Evolutionary conservation across 2,113 vertebrate genomes (phyloP).

Genomic region (Colaptes auratus): DNA sequence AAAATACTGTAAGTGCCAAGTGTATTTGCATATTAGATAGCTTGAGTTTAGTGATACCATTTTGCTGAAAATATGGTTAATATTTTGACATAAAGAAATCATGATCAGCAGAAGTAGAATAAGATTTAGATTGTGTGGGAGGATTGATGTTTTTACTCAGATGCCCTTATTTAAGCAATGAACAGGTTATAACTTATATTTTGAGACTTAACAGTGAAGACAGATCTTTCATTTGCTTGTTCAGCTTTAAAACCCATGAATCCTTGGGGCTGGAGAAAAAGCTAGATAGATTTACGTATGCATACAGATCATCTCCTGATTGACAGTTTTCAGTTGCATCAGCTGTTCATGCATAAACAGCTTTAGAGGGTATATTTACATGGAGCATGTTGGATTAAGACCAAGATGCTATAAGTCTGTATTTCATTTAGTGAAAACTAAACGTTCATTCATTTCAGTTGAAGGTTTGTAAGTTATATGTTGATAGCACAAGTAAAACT

Average conservation of each 20-base stretch:
- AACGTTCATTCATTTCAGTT: slow-evolving; percentile 6
- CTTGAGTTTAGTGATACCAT: not conserved
- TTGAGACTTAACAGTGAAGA: not conserved
- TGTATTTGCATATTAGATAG: not conserved
- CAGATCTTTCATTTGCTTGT: not conserved
- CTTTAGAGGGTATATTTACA: slow-evolving; percentile 60
- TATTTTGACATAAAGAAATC: not conserved
- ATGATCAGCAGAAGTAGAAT: not conserved
- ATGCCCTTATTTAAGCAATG: not conserved
- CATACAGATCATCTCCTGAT: slow-evolving; percentile 51
- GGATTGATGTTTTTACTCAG: not conserved
- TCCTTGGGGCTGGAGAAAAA: slow-evolving; percentile 7
- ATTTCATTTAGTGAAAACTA: slow-evolving; percentile 40
- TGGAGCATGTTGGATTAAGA: slow-evolving; percentile 35
- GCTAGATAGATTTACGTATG: not conserved
- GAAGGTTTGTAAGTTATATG: not conserved
- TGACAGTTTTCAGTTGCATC: slow-evolving; percentile 65
- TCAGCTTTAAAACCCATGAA: slow-evolving; percentile 32
- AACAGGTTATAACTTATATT: not conserved
- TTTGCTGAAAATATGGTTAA: not conserved
- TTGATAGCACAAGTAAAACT: not conserved
- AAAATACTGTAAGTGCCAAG: not conserved
- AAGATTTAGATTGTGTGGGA: not conserved
- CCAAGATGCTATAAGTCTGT: slow-evolving; percentile 52
- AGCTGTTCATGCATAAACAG: slow-evolving; percentile 60